These are phyloP conservation scores for Nasonia vitripennis DNA, from an alignment of 1,140 invertebrate species.

Conservation along the genomic window DNA sequence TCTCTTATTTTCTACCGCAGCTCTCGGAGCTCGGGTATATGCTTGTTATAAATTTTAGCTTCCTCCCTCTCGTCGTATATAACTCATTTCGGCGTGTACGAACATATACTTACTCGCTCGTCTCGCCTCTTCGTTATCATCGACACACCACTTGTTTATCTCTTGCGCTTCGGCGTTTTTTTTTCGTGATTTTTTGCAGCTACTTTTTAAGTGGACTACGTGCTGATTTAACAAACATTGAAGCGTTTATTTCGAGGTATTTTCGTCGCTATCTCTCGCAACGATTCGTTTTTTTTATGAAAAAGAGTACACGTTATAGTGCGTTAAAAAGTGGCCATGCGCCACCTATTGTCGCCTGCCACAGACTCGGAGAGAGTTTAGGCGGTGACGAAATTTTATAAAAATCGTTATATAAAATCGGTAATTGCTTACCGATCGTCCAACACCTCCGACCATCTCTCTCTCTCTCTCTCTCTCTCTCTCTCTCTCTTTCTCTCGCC, in stretches of 20 bases:
- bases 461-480: neutral
- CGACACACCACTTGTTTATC: conserved; percentile 21
- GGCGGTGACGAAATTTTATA: no score
- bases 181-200: conserved; percentile 1
- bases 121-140: neutral
- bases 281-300: no score
- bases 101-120: neutral
- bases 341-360: no score
- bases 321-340: no score
- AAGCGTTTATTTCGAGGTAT: neutral
- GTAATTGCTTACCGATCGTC: neutral
- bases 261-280: neutral
- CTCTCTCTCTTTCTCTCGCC: neutral
- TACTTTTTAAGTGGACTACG: neutral
- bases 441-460: neutral
- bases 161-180: neutral
- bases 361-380: no score
- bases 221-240: neutral
- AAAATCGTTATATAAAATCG: neutral
- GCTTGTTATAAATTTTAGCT: neutral
- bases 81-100: no score
- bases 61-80: neutral
- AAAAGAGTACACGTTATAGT: no score
- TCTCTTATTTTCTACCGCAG: neutral
- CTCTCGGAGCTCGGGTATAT: neutral